Conservation (phyloP, 2,888 invertebrate species). For the Sesia bembeciformis region DNA sequence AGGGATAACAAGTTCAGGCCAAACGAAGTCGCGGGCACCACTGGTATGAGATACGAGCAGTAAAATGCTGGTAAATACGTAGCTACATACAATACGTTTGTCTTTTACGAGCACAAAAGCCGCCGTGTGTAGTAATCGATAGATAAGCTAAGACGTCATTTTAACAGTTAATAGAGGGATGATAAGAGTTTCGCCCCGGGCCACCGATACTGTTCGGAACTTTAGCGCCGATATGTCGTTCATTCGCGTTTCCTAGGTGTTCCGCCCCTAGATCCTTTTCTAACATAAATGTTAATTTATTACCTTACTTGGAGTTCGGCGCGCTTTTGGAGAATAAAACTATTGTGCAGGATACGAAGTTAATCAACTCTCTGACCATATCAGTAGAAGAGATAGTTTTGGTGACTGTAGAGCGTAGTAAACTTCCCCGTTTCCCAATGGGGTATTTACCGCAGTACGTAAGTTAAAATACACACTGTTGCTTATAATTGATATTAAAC, state of each 20-base stretch:
- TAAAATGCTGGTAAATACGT: too few species aligned
- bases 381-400: too few species aligned
- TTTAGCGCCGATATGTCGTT: slow-evolving; percentile 11
- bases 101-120: not conserved
- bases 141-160: not conserved
- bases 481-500: too few species aligned
- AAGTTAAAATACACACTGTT: too few species aligned
- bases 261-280: slow-evolving; percentile 8
- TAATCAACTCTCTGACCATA: too few species aligned
- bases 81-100: too few species aligned
- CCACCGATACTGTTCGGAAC: slow-evolving; percentile 2
- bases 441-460: too few species aligned
- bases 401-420: too few species aligned
- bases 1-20: too few species aligned
- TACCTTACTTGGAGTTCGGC: slow-evolving; percentile 1
- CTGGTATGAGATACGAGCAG: too few species aligned
- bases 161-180: not conserved
- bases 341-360: not conserved
- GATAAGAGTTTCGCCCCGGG: slow-evolving; percentile 2
- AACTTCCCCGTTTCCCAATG: too few species aligned
- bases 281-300: slow-evolving; percentile 22
- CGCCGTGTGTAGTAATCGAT: not conserved
- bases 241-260: slow-evolving; percentile 7
- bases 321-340: not conserved
- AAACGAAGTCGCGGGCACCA: too few species aligned